Evolutionary conservation across 2,113 vertebrate species (phyloP).

Genomic region (Amphiprion ocellaris): DNA sequence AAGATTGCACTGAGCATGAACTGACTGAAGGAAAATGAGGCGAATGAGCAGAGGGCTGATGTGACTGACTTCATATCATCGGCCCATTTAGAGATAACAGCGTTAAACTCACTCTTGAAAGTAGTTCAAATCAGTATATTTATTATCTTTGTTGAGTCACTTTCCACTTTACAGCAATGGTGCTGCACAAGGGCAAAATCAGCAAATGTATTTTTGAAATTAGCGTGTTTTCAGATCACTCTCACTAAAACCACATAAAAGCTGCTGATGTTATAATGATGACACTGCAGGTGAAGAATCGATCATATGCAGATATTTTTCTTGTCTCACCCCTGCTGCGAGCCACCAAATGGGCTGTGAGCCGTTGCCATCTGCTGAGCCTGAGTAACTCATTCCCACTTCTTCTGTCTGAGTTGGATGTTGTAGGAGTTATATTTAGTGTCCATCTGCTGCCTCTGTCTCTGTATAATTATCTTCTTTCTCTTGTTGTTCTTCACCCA

Average conservation of each 20-base stretch:
- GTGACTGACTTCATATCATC: no score
- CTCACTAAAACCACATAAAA: background rate
- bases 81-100: no score
- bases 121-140: background rate
- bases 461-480: background rate
- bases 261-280: constrained; percentile 4
- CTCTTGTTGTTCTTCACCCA: background rate
- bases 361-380: constrained; percentile 49
- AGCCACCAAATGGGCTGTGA: constrained; percentile 39
- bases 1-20: no score
- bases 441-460: constrained; percentile 2
- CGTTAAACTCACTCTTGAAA: no score
- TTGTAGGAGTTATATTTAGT: constrained; percentile 35
- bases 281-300: constrained; percentile 40
- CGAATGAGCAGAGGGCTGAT: no score
- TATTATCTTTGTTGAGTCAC: background rate
- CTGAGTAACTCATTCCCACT: background rate
- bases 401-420: constrained; percentile 7
- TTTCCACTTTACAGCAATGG: no score
- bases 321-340: constrained; percentile 24
- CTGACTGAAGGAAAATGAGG: no score
- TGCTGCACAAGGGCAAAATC: background rate
- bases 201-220: constrained; percentile 33
- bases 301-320: constrained; percentile 22
- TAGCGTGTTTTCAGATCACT: background rate